Base-by-base conservation (phyloP, 1,140 invertebrate genomes). In the Cyrtorhinus lividipennis region DNA sequence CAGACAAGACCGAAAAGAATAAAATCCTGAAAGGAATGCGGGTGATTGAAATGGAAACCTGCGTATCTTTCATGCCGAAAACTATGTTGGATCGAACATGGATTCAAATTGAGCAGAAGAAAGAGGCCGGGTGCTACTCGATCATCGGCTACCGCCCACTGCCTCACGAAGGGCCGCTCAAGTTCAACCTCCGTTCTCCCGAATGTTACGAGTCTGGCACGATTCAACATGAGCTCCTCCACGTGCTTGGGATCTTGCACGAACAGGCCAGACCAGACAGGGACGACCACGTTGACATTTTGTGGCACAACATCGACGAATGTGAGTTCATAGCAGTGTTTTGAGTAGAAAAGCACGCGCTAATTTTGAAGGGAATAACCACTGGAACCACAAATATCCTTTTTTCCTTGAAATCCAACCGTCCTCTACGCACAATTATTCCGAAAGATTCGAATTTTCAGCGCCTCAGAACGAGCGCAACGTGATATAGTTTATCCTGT, bases 221-320 rank as follows among this genome's bases (percentile, higher is more conserved):
- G 12, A 71, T 76, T 22, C 66, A 73, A 18, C 77, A 78, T 62
- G 77, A 79, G 65, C 69, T 77, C 10, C 65, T 78, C 24, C 77
- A 78, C 64, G 73, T 74, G 0, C 64, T 78, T 10, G 77, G 77
- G 3, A 67, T 79, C 0, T 68, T 69, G 26, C 77, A 78, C 48
- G 76, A 79, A 64, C 77, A 78, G 48, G 66, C 73, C 0, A 64
- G 77, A 15, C 59, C 68, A 2, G 77, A 78, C 61, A 62, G 77
- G 25, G 76, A 78, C 63, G 63, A 73, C 1, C 71, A 72, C 56
- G 73, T 78, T 12, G 70, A 63, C 2, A 72, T 78, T 18, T 62
- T 72, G 24, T 77, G 75, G 75, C 69, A 73, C 12, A 77, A 77
- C 62, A 74, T 78, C 1, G 68, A 78, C 18, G 65, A 70, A 63